Evolutionary conservation across 2,797 vertebrate genomes (phyloP).

Genomic region (Argya squamiceps): DNA sequence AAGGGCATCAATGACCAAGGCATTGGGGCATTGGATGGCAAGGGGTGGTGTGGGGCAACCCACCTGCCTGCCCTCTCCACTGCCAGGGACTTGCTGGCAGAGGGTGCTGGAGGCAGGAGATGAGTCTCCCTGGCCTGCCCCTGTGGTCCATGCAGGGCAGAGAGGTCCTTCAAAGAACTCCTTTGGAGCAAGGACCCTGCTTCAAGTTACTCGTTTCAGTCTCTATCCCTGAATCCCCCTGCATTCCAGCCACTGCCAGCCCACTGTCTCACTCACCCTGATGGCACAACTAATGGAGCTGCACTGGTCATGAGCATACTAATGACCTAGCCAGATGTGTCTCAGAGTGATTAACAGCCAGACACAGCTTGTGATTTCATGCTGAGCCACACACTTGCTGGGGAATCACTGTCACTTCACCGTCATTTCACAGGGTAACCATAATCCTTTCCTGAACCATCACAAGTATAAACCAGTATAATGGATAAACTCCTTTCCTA

Average conservation of each 20-base stretch:
- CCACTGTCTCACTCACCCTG: background rate
- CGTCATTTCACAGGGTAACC: background rate
- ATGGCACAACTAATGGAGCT: background rate
- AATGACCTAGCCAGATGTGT: slow-evolving; percentile 21
- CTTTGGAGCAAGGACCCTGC: fast-evolving
- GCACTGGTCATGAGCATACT: background rate
- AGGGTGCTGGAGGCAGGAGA: background rate
- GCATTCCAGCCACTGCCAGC: background rate
- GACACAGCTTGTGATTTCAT: background rate
- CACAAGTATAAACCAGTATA: background rate
- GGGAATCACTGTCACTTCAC: background rate
- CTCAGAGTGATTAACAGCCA: background rate
- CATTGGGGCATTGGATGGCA: background rate
- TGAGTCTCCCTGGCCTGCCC: background rate
- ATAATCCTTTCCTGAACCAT: background rate
- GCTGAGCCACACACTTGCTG: background rate
- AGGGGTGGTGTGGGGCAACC: background rate
- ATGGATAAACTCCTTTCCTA: background rate
- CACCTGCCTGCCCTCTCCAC: background rate
- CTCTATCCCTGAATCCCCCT: background rate
- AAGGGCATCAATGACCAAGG: background rate
- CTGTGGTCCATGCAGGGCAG: background rate
- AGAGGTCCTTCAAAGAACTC: background rate
- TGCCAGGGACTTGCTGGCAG: background rate
- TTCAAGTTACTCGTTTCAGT: background rate